These are phyloP conservation scores for Protobothrops mucrosquamatus DNA, from an alignment of 2,113 vertebrate genomes.

Conservation along the genomic window DNA sequence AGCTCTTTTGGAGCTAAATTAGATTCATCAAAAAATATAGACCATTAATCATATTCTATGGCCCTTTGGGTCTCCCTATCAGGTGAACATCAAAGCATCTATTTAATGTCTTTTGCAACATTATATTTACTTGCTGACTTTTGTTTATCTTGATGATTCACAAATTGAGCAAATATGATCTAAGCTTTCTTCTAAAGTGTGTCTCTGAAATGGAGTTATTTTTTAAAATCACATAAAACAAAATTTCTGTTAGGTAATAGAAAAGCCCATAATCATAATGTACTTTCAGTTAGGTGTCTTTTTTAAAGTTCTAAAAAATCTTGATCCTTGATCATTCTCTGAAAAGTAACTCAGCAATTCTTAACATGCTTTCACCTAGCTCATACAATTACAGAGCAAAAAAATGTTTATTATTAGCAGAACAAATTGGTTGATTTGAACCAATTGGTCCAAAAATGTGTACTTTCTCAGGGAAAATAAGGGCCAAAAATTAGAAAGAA, in stretches of 20 bases:
- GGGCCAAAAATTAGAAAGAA: background rate
- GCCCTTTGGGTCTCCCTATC: background rate
- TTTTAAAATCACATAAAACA: background rate
- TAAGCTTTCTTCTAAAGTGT: background rate
- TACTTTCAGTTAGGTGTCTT: background rate
- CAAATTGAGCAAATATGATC: background rate
- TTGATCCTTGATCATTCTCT: background rate
- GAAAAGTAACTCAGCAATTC: background rate
- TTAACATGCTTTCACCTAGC: background rate
- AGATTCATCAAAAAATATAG: background rate
- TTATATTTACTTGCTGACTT: background rate
- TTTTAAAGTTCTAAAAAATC: constrained; percentile 4
- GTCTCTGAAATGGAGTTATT: background rate
- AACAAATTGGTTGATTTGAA: background rate
- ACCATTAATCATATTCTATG: background rate
- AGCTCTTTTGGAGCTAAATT: background rate
- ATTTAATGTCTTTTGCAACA: background rate
- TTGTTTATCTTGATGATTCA: background rate
- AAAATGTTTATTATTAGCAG: background rate
- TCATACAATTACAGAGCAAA: background rate
- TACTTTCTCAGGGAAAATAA: background rate
- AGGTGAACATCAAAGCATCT: background rate
- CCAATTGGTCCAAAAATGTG: background rate
- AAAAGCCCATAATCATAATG: background rate
- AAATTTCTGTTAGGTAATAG: background rate